Evolutionary conservation across 2,888 invertebrate species (phyloP).

Genomic region (Xestia sexstrigata): DNA sequence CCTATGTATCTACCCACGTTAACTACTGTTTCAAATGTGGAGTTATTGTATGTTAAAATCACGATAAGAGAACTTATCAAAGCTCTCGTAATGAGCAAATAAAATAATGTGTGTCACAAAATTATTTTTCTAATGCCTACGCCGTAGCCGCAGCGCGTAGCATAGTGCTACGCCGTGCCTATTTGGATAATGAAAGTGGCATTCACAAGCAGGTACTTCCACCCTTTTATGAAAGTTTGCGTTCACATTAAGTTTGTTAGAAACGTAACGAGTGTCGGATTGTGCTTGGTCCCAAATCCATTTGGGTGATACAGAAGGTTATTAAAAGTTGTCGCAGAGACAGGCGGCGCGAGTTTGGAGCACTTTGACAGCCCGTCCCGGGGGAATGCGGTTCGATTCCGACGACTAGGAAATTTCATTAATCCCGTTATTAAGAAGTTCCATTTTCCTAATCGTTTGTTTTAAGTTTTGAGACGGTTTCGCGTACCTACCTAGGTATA

Average conservation of each 20-base stretch:
- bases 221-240: slow-evolving; percentile 66
- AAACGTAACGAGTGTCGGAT: slow-evolving; percentile 75
- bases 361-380: slow-evolving; percentile 85
- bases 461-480: slow-evolving; percentile 58
- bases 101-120: neutral
- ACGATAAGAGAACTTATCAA: neutral
- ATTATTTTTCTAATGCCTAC: neutral
- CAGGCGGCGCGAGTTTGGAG: slow-evolving; percentile 83
- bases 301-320: slow-evolving; percentile 87
- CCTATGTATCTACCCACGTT: neutral
- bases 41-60: neutral
- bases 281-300: slow-evolving; percentile 82
- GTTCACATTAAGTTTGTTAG: slow-evolving; percentile 67
- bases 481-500: slow-evolving; percentile 18
- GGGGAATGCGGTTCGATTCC: slow-evolving; percentile 84
- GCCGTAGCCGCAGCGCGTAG: slow-evolving; percentile 30
- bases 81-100: neutral
- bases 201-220: slow-evolving; percentile 59
- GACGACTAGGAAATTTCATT: slow-evolving; percentile 86
- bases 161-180: slow-evolving; percentile 39
- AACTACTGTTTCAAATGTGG: neutral
- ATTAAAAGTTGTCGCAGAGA: slow-evolving; percentile 88
- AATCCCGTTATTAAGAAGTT: slow-evolving; percentile 84
- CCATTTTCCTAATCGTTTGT: slow-evolving; percentile 72
- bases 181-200: slow-evolving; percentile 45